A percentile compares a stretch with the other conserved stretches of the same genome.
Conservation (phyloP, 2,797 vertebrate genomes). For the Varecia variegata region DNA sequence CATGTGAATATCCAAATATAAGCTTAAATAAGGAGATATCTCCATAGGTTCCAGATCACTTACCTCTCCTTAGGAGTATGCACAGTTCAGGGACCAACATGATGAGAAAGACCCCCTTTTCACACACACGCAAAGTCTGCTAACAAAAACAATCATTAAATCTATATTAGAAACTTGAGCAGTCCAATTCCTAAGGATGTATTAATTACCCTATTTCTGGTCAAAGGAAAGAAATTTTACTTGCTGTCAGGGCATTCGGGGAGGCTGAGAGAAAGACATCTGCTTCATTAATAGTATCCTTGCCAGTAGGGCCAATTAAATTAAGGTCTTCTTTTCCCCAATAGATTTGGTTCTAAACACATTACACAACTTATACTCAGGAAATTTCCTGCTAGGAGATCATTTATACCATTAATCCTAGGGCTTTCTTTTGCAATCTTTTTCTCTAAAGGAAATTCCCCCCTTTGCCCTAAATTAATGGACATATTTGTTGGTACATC, state of each 20-base stretch:
- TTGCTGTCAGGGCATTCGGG: not conserved
- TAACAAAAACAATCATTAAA: not conserved
- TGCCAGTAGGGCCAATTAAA: slow-evolving; percentile 50
- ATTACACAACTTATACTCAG: not conserved
- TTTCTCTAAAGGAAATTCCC: slow-evolving; percentile 30
- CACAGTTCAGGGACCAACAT: not conserved
- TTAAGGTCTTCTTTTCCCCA: not conserved
- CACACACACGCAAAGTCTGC: not conserved
- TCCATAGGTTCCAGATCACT: not conserved
- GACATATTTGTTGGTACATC: slow-evolving; percentile 13
- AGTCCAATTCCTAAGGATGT: not conserved
- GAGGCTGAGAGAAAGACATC: slow-evolving; percentile 1
- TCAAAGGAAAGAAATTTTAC: slow-evolving; percentile 20
- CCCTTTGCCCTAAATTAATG: not conserved
- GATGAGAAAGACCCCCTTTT: not conserved
- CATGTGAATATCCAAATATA: not conserved
- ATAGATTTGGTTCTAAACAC: slow-evolving; percentile 33
- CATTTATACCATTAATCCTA: not conserved
- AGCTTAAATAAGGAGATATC: not conserved
- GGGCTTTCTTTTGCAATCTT: slow-evolving; percentile 17
- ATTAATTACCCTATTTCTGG: not conserved
- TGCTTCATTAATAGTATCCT: slow-evolving; percentile 43
- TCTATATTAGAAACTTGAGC: not conserved
- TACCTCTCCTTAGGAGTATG: not conserved
- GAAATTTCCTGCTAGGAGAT: slow-evolving; percentile 4